Evolutionary conservation across 23 tunicate species (phyloP).

Genomic region (Styela plicata): DNA sequence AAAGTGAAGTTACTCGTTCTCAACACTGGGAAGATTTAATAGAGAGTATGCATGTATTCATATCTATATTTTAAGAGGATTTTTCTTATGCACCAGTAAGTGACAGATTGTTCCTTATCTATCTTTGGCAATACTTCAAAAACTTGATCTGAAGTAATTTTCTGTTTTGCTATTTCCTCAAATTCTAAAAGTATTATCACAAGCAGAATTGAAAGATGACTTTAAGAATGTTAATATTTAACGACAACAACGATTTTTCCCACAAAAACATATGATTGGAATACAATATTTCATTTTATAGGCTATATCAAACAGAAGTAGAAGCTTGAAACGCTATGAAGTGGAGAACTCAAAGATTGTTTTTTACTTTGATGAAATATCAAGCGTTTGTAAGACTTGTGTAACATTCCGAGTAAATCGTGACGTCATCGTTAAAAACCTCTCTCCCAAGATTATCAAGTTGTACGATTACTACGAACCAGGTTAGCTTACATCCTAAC

Average conservation of each 20-base stretch:
- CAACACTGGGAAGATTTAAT: too few relatives aligned
- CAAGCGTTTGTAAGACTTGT: conserved; percentile 80
- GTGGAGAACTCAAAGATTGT: conserved; percentile 37
- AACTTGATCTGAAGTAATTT: too few relatives aligned
- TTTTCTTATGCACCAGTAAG: too few relatives aligned
- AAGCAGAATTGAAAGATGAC: background rate
- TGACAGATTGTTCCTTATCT: too few relatives aligned
- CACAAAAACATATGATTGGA: too few relatives aligned
- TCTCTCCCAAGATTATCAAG: conserved; percentile 44
- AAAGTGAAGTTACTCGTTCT: too few relatives aligned
- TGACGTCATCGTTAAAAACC: conserved; percentile 27
- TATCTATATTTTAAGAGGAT: too few relatives aligned
- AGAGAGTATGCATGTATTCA: too few relatives aligned
- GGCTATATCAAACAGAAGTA: background rate
- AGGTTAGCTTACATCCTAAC: too few relatives aligned
- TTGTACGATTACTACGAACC: conserved; percentile 98
- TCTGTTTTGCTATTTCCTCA: too few relatives aligned
- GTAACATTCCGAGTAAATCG: conserved; percentile 46
- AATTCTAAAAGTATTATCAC: background rate
- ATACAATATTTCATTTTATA: background rate
- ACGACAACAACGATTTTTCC: background rate
- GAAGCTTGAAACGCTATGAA: conserved; percentile 71
- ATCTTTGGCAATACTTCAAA: too few relatives aligned
- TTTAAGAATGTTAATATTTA: conserved; percentile 10
- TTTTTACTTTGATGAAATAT: conserved; percentile 92